phyloP scores from a whole-genome alignment of 1,140 invertebrate genomes.

The Caenorhabditis remanei region DNA sequence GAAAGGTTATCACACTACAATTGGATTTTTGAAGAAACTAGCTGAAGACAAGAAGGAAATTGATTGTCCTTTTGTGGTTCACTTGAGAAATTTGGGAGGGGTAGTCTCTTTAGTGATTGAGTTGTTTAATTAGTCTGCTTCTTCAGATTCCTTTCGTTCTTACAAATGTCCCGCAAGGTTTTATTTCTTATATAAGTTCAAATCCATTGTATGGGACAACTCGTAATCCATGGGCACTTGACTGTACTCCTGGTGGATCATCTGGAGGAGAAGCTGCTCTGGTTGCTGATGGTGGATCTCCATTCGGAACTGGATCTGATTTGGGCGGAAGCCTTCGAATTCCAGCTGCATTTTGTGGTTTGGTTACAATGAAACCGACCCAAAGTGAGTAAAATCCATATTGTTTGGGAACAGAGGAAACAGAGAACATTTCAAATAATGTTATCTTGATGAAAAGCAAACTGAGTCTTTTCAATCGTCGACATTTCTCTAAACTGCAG shows the following conservation, averaged over 20 bases:
- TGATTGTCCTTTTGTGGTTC: constrained; percentile 1
- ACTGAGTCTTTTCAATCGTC: too few relatives aligned
- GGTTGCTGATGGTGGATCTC: constrained; percentile 76
- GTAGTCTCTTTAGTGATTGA: background rate
- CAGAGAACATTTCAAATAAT: too few relatives aligned
- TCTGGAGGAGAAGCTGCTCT: constrained; percentile 79
- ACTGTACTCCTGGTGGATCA: constrained; percentile 76
- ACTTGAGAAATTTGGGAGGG: constrained; percentile 32
- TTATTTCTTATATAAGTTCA: constrained; percentile 77
- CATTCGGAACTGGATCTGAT: constrained; percentile 78
- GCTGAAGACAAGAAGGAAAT: background rate
- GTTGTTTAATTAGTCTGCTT: background rate
- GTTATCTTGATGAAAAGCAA: too few relatives aligned
- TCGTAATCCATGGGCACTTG: constrained; percentile 69
- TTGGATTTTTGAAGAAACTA: background rate
- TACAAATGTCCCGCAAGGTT: constrained; percentile 80
- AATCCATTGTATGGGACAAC: constrained; percentile 77
- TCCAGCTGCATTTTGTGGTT: constrained; percentile 78
- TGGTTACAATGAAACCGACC: constrained; percentile 79
- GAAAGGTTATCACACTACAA: constrained; percentile 6
- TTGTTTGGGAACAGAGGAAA: too few relatives aligned
- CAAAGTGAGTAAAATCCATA: constrained; percentile 41
- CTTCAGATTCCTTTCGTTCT: constrained; percentile 79
- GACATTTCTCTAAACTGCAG: too few relatives aligned
- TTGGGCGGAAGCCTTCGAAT: constrained; percentile 79